Evolutionary conservation across 2,888 invertebrate genomes (phyloP).

Genomic region (Pachliopta kotzebuea): DNA sequence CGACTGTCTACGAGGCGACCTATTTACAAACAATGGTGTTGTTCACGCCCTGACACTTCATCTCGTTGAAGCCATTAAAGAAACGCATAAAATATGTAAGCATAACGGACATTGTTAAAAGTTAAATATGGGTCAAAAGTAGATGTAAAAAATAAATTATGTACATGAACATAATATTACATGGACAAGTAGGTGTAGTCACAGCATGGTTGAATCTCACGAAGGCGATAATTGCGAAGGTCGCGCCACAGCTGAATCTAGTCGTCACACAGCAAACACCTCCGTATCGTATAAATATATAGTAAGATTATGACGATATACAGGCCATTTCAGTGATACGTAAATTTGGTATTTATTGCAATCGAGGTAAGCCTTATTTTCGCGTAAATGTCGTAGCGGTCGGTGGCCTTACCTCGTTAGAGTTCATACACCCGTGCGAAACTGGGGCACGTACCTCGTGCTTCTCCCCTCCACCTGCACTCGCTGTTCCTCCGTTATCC

Average conservation of each 20-base stretch:
- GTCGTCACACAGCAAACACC: slow-evolving; percentile 66
- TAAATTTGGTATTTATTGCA: slow-evolving; percentile 45
- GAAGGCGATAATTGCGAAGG: slow-evolving; percentile 72
- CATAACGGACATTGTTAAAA: not conserved
- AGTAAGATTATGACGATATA: slow-evolving; percentile 71
- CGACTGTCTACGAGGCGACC: slow-evolving; percentile 58
- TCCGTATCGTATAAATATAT: slow-evolving; percentile 70
- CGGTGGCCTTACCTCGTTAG: slow-evolving; percentile 81
- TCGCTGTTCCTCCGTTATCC: slow-evolving; percentile 43
- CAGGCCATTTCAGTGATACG: slow-evolving; percentile 43
- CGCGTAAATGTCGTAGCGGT: slow-evolving; percentile 56
- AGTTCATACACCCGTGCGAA: slow-evolving; percentile 80
- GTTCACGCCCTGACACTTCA: slow-evolving; percentile 57
- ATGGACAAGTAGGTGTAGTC: slow-evolving; percentile 8
- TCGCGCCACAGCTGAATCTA: slow-evolving; percentile 71
- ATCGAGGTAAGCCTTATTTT: slow-evolving; percentile 53
- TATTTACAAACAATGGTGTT: slow-evolving; percentile 66
- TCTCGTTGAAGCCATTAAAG: slow-evolving; percentile 41
- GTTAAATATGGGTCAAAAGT: no score
- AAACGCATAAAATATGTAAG: not conserved
- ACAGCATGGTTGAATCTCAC: slow-evolving; percentile 47
- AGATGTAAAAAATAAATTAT: no score
- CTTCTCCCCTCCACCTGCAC: slow-evolving; percentile 50
- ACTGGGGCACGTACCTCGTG: slow-evolving; percentile 77
- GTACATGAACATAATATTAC: not conserved